Evolutionary conservation across 2,797 vertebrate species (phyloP).

Genomic region (Anabacerthia variegaticeps): DNA sequence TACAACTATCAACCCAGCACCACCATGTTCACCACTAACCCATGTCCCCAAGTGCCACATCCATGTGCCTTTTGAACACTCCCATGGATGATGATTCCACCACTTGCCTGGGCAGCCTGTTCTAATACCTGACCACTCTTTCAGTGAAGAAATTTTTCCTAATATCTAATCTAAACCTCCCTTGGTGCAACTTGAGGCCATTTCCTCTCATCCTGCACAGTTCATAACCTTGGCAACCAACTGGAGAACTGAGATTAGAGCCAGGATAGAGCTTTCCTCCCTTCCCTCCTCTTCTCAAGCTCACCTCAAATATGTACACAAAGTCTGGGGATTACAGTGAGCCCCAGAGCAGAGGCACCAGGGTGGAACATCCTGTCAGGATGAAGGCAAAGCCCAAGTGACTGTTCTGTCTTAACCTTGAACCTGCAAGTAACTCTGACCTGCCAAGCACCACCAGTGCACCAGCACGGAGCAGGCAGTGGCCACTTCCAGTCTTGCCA

Average conservation of each 20-base stretch:
- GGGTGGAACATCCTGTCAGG: background rate
- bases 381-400: background rate
- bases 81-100: background rate
- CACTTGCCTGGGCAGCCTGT: background rate
- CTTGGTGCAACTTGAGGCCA: background rate
- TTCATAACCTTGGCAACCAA: background rate
- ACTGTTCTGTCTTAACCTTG: background rate
- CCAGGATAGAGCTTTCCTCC: background rate
- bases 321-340: background rate
- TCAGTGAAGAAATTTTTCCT: background rate
- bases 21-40: fast-evolving
- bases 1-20: background rate
- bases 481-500: background rate
- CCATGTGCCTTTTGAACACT: background rate
- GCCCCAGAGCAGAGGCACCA: background rate
- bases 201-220: background rate
- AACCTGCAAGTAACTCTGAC: background rate
- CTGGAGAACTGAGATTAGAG: background rate
- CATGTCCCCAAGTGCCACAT: background rate
- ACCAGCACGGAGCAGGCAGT: background rate
- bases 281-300: background rate
- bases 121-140: background rate
- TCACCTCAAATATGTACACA: fast-evolving
- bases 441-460: background rate
- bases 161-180: background rate